Evolutionary conservation across 2,113 vertebrate genomes (phyloP).

Genomic region (human (Homo sapiens)): DNA sequence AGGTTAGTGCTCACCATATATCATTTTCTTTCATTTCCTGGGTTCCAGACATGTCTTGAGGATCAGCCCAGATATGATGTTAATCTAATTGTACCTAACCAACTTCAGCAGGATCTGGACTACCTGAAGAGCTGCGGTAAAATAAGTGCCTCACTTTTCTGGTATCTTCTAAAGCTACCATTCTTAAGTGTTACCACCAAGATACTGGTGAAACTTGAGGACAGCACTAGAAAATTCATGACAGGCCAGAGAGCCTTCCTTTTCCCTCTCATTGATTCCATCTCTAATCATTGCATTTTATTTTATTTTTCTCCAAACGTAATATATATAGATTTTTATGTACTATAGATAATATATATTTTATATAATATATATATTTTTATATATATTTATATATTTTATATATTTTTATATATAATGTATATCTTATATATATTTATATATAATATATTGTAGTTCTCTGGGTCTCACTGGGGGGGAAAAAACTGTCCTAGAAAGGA

Average conservation of each 20-base stretch:
- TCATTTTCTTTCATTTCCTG: background rate
- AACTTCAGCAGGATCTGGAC: background rate
- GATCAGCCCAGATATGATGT: background rate
- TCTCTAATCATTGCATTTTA: background rate
- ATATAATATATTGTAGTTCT: background rate
- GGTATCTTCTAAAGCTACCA: background rate
- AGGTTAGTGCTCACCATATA: rapidly evolving
- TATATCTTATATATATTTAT: no score
- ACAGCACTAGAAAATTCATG: background rate
- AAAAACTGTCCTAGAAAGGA: background rate
- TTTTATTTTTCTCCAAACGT: background rate
- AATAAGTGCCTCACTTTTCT: background rate
- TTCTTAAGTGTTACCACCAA: background rate
- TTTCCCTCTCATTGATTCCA: background rate
- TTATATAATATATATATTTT: no score
- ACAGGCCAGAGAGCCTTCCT: background rate
- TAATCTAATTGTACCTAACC: background rate
- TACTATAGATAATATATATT: no score
- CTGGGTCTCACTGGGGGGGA: background rate
- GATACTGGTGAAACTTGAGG: background rate
- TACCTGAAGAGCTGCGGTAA: background rate
- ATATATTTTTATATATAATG: no score
- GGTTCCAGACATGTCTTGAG: background rate
- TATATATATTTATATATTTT: no score
- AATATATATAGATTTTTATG: no score